Evolutionary conservation across 2,113 vertebrate genomes (phyloP).

Genomic region (Gavia stellata): DNA sequence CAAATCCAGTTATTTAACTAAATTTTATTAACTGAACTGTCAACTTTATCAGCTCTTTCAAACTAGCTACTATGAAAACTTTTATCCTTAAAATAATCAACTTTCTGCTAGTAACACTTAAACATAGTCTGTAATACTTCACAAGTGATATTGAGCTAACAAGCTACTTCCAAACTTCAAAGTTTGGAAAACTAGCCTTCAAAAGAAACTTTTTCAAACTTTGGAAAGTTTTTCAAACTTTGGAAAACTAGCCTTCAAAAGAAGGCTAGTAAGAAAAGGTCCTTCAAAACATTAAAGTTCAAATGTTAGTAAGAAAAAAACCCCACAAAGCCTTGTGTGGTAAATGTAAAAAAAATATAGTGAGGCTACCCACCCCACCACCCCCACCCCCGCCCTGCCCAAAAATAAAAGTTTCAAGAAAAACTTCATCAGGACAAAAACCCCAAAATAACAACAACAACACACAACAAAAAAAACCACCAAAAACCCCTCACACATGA

Average conservation of each 20-base stretch:
- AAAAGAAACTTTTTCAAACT: too few species aligned
- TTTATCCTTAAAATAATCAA: neutral
- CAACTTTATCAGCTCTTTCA: neutral
- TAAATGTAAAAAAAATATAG: neutral
- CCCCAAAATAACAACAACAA: neutral
- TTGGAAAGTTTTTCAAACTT: too few species aligned
- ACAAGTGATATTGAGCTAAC: neutral
- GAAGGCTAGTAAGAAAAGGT: neutral
- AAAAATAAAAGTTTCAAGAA: neutral
- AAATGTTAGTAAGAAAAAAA: neutral
- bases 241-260: too few species aligned
- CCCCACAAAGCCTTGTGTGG: neutral
- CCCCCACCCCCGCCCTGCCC: accelerated
- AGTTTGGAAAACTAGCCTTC: too few species aligned
- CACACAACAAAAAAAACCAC: neutral
- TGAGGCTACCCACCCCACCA: neutral
- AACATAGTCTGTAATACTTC: neutral
- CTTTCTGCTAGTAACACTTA: neutral
- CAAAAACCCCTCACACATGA: accelerated
- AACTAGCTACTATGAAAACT: neutral
- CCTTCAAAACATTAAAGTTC: neutral
- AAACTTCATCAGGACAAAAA: neutral
- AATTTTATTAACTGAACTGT: neutral
- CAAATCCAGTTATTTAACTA: neutral
- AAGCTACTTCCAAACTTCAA: too few species aligned